Evolutionary conservation across 1,140 invertebrate species (phyloP).

Genomic region (Drosophila nikananu): DNA sequence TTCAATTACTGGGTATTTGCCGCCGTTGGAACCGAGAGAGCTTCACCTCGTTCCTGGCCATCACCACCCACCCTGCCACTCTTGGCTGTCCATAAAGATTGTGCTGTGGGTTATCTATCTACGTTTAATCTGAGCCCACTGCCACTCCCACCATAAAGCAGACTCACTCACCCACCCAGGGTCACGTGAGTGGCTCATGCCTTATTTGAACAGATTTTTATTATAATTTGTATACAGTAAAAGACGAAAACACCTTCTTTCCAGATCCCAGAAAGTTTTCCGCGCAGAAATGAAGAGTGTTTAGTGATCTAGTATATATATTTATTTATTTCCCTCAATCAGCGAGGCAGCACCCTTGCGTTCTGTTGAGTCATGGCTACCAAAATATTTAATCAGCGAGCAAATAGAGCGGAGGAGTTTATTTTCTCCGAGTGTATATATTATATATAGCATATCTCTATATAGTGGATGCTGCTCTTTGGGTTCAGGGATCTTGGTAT

Average conservation of each 20-base stretch:
- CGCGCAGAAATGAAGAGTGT: background rate
- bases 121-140: conserved; percentile 28
- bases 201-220: conserved; percentile 42
- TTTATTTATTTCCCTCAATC: conserved; percentile 29
- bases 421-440: conserved; percentile 38
- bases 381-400: conserved; percentile 39
- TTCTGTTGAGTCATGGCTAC: conserved; percentile 39
- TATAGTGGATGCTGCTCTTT: conserved; percentile 26
- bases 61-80: background rate
- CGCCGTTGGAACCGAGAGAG: background rate
- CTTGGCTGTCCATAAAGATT: conserved; percentile 47
- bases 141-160: conserved; percentile 20
- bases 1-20: conserved; percentile 23
- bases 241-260: conserved; percentile 21
- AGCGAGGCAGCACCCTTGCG: conserved; percentile 2
- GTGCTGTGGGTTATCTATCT: conserved; percentile 22
- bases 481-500: background rate
- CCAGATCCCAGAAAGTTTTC: conserved; percentile 2
- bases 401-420: conserved; percentile 21
- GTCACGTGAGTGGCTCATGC: conserved; percentile 45
- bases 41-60: conserved; percentile 7
- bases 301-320: background rate
- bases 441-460: conserved; percentile 42
- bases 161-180: conserved; percentile 6
- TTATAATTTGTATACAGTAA: conserved; percentile 38